Conservation (phyloP, 2,113 vertebrate species). For the Bostrychus sinensis region DNA sequence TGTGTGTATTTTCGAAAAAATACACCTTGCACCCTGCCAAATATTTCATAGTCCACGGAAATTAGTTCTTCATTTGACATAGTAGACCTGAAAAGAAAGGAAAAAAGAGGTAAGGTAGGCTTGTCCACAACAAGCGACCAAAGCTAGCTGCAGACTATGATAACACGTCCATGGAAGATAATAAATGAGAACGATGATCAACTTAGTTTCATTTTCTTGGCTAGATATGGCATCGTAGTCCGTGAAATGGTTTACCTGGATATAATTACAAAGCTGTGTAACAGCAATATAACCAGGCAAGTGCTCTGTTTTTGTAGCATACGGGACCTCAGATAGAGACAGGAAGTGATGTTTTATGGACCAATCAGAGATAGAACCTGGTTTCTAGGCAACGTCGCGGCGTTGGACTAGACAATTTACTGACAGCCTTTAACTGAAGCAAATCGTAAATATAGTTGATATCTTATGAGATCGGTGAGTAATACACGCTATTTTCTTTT, state of each 20-base stretch:
- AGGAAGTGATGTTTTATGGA: conserved; percentile 33
- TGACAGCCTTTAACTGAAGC: not conserved
- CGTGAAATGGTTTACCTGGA: conserved; percentile 36
- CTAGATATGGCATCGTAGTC: not conserved
- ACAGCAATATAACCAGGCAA: not conserved
- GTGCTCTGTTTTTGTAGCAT: conserved; percentile 32
- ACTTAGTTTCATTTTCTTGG: not conserved
- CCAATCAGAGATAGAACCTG: conserved; percentile 46
- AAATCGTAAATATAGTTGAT: not conserved
- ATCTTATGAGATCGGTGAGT: not conserved
- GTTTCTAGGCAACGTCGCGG: conserved; percentile 70
- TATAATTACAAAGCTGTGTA: not conserved
- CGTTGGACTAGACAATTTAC: too few relatives aligned
- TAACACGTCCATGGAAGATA: not conserved
- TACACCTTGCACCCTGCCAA: conserved; percentile 91
- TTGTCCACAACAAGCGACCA: not conserved
- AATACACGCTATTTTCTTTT: not conserved
- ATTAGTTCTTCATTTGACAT: conserved; percentile 85
- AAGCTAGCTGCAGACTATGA: not conserved
- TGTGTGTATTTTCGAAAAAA: conserved; percentile 96
- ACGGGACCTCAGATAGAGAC: conserved; percentile 15
- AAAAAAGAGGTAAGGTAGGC: conserved; percentile 1
- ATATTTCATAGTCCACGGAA: conserved; percentile 92
- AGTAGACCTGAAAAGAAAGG: conserved; percentile 36
- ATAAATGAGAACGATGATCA: too few relatives aligned